Conservation (phyloP, 2,888 invertebrate species). For the Polyommatus icarus region DNA sequence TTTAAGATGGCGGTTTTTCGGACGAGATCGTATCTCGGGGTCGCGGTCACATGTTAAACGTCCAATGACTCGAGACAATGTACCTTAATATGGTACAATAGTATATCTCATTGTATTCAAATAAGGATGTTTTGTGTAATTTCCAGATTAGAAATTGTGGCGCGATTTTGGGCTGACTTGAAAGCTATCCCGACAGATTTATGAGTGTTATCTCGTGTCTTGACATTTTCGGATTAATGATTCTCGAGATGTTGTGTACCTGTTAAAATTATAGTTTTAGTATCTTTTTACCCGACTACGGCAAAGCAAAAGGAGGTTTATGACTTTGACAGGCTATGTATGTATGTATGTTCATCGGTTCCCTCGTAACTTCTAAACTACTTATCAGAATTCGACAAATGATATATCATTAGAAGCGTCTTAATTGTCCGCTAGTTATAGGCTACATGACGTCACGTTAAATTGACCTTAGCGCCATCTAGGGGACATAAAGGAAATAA, state of each 20-base stretch:
- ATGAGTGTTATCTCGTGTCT: constrained; percentile 1
- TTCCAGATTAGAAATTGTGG: constrained; percentile 11
- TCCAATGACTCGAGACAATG: constrained; percentile 25
- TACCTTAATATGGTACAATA: constrained; percentile 19
- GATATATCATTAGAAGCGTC: no score
- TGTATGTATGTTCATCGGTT: no score
- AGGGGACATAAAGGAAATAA: no score
- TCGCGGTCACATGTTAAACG: constrained; percentile 17
- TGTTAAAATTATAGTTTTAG: neutral
- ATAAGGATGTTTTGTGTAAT: constrained; percentile 17
- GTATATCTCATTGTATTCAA: constrained; percentile 19
- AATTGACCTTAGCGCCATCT: no score
- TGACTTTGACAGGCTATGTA: no score
- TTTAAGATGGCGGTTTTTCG: constrained; percentile 20
- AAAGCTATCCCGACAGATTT: constrained; percentile 10
- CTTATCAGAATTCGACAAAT: no score
- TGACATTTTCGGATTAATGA: neutral
- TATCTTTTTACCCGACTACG: no score
- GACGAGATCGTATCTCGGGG: constrained; percentile 27
- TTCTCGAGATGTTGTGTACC: neutral
- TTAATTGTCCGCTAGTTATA: no score
- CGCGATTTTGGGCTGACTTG: constrained; percentile 13
- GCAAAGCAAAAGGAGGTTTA: no score
- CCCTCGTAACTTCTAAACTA: no score
- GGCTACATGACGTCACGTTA: no score